Evolutionary conservation across 2,888 invertebrate species (phyloP), one percentile per base, ranked within the genome.

Genomic region (Andrena hattorfiana): DNA sequence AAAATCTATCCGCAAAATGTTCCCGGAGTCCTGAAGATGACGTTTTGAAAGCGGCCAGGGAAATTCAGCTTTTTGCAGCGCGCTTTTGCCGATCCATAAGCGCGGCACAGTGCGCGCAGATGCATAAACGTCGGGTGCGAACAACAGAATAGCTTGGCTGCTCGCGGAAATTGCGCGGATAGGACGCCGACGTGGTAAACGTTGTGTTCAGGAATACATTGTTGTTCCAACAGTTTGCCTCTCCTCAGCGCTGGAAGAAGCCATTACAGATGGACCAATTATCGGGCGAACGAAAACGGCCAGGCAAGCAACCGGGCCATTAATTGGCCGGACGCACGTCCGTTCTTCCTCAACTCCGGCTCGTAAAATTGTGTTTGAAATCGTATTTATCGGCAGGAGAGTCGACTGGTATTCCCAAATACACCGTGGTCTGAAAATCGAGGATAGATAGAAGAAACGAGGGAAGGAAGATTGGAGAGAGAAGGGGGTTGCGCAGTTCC

Each of bases 111-210:
- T 32, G 23, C 49, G 63, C 64, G 73, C 74, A 74, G 81, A 87
- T 87, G 83, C 87, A 87, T 87, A 83, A 87, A 85, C 77, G 83
- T 87, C 81, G 78, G 16, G 63, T 63, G 42, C 74, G 79, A 85
- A 83, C 82, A 77, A 68, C 87, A 28, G 69, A 77, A 76, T 83
- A 82, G 74, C 67, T 56, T 23, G 72, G 67, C 49, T 76, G 77
- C 71, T 80, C 60, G 60, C 68, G 66, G 76, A 76, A 85, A 87
- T 87, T 82, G 72, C 82, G 66, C 30, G 71, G 77, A 83, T 79
- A 72, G 64, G 69, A 82, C 60, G 75, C 35, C 60, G 51, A 51
- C 54, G 63, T 49, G 49, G 28, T 42, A 59, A 70, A 70, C 72
- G 76, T 81, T 68, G 28, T 64, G 60, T 76, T 71, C 48, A 42